Conservation (phyloP, 2,888 invertebrate species). For the Leucophenga montana region DNA sequence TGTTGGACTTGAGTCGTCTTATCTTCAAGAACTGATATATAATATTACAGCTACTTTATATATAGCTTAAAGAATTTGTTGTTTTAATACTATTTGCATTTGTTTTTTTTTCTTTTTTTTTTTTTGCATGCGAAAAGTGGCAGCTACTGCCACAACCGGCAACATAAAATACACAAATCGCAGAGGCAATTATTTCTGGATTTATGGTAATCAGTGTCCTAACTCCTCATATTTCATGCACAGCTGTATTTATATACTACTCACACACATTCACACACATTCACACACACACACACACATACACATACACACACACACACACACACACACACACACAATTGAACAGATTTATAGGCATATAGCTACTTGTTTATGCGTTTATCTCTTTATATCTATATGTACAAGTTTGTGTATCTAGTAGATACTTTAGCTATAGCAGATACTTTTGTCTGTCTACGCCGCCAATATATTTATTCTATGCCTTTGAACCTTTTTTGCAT, state of each 20-base stretch:
- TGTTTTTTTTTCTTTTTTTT: no score
- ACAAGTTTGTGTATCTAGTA: not conserved
- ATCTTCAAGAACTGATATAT: no score
- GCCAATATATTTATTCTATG: not conserved
- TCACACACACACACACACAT: slow-evolving; percentile 18
- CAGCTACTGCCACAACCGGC: not conserved
- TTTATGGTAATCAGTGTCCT: slow-evolving; percentile 25
- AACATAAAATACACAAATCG: slow-evolving; percentile 22
- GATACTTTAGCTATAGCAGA: not conserved
- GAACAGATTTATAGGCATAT: not conserved
- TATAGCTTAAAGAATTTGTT: no score
- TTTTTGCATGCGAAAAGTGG: not conserved
- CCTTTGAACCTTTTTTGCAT: slow-evolving; percentile 7
- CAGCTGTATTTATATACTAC: slow-evolving; percentile 1
- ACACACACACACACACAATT: slow-evolving; percentile 16
- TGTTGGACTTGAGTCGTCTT: not conserved
- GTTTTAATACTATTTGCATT: no score
- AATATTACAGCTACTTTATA: no score
- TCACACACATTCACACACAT: not conserved
- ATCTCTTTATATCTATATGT: not conserved
- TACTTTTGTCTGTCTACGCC: not conserved
- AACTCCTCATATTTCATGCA: slow-evolving; percentile 14
- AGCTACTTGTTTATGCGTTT: slow-evolving; percentile 3
- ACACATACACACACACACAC: slow-evolving; percentile 14
- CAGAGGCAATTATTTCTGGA: slow-evolving; percentile 27